These are phyloP conservation scores for Ptychadena robeensis DNA, from an alignment of 2,797 vertebrate species.

Conservation along the genomic window DNA sequence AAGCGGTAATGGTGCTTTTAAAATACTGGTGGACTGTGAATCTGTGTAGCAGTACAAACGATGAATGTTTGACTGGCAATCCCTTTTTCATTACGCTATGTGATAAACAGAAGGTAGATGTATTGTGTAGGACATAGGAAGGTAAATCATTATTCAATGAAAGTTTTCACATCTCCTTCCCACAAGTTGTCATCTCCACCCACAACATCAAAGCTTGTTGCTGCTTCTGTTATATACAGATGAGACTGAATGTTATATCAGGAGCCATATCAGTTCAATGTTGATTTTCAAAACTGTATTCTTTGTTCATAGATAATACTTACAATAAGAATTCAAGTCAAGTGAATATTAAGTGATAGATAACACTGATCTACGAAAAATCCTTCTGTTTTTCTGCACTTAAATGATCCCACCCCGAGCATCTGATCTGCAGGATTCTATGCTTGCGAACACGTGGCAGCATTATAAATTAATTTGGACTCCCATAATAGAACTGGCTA, in stretches of 20 bases:
- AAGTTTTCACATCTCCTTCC: not conserved
- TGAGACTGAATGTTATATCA: not conserved
- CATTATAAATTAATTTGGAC: slow-evolving; percentile 54
- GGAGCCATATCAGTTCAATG: not conserved
- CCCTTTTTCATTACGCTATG: too few species aligned
- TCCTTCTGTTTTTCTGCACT: not conserved
- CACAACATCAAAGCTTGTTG: too few species aligned
- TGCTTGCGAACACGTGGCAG: slow-evolving; percentile 25
- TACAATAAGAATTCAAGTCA: not conserved
- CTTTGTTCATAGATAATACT: not conserved
- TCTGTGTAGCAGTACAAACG: too few species aligned
- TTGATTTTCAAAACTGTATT: not conserved
- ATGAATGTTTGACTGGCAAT: too few species aligned
- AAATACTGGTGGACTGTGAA: too few species aligned
- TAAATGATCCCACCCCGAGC: not conserved
- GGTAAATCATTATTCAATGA: not conserved
- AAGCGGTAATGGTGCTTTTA: too few species aligned
- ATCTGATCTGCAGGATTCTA: slow-evolving; percentile 33
- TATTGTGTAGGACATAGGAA: too few species aligned
- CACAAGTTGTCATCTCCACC: too few species aligned
- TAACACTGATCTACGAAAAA: not conserved
- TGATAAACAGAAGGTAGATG: too few species aligned
- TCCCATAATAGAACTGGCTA: slow-evolving; percentile 50
- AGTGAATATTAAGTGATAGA: not conserved
- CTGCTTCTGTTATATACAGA: too few species aligned